Evolutionary conservation across 2,888 invertebrate genomes (phyloP), one percentile per base, ranked within the genome.

Genomic region (Limulus polyphemus): DNA sequence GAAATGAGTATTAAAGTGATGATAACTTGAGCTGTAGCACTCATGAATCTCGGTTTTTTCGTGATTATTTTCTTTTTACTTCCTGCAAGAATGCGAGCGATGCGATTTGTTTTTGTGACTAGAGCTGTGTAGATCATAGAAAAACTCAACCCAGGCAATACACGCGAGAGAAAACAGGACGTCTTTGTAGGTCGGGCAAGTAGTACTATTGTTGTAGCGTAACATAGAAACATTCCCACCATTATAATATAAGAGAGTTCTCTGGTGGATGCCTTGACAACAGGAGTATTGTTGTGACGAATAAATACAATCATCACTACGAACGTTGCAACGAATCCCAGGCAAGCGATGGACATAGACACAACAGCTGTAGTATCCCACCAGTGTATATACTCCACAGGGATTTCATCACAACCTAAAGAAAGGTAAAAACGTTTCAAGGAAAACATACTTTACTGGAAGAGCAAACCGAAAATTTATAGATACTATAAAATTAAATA

Each of bases 51-150:
- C 1, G 95, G 95, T 66, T 95, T 82, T 76, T 92, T 81, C 0
- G 83, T 85, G 56, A 85, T 90, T 10, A 97, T 95, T 32, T 93
- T 89, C 73, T 89, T 88, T 75, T 93, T 94, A 73, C 93, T 90
- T n/a, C 95, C 94, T 75, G 94, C 92, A 78, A 98, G 90, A 74
- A 98, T 98, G 57, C 98, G 81, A 0, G 95, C 88, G 68, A 99
- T 99, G 59, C 98, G 81, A 79, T 97, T 98, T 12, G 98, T 98
- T 81, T 98, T 98, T 57, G 98, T 98, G 60, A 98, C 82, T 47
- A 99, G 81, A 0, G 98, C 93, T 0, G 94, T 94, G 79, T 98
- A 98, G 52, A 99, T 93, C 56, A 98, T 88, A 0, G 95, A 91
- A 79, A 99, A 98, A 74, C 94, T 92, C 76, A 97, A 88, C 5